phyloP scores from a whole-genome alignment of 2,113 vertebrate genomes.

The Bungarus multicinctus region DNA sequence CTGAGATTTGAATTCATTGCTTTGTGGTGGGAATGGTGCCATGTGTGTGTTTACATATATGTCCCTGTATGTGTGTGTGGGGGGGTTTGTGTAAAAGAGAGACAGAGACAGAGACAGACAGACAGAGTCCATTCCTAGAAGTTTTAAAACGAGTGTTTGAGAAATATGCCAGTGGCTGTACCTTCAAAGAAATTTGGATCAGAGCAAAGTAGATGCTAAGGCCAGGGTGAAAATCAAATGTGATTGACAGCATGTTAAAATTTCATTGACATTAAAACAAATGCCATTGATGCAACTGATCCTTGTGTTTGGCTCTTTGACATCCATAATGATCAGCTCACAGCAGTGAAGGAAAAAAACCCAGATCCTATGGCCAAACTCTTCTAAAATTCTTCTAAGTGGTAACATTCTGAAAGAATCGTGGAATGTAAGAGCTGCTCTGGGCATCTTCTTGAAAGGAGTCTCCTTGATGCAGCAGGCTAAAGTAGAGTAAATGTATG shows the following conservation, averaged over 20 bases:
- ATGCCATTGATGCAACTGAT: background rate
- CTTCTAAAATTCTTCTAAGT: background rate
- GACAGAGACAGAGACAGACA: background rate
- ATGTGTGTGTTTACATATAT: no score
- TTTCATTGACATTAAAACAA: background rate
- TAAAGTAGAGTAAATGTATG: background rate
- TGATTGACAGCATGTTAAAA: background rate
- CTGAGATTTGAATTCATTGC: background rate
- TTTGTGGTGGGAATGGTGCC: background rate
- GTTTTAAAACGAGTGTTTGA: background rate
- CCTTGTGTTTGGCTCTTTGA: background rate
- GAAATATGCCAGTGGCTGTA: background rate
- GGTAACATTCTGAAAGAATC: background rate
- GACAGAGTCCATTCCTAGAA: background rate
- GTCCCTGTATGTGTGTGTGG: no score
- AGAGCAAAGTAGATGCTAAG: background rate
- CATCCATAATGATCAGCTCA: background rate
- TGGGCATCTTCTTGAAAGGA: background rate
- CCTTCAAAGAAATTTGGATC: background rate
- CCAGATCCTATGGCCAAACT: background rate
- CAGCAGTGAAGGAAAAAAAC: background rate
- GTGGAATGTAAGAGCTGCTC: background rate
- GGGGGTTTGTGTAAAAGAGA: no score
- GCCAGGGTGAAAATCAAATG: background rate
- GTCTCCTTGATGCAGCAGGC: background rate